Base-by-base conservation (phyloP, 1,140 invertebrate species). In the Samia ricini region DNA sequence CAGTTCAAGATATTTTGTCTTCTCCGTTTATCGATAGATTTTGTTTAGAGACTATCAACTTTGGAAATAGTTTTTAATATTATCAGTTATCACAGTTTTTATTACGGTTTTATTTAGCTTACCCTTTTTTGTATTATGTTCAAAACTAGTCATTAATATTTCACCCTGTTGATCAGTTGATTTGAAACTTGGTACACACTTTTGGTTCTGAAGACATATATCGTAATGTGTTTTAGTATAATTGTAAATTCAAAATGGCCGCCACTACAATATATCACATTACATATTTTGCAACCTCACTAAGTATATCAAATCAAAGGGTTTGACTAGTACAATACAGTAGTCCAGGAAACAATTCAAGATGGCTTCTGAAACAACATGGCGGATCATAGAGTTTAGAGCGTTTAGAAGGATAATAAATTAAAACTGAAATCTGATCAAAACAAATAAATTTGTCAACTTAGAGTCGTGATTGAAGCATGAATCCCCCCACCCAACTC, bases 401-500 rank as follows among this genome's bases (percentile, higher is more conserved):
- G n/a, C n/a, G n/a, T n/a, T n/a, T n/a, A n/a, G n/a, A n/a, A n/a
- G n/a, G n/a, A n/a, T n/a, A n/a, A n/a, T n/a, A n/a, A n/a, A n/a
- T n/a, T n/a, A n/a, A n/a, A n/a, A n/a, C n/a, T n/a, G n/a, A n/a
- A n/a, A n/a, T n/a, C n/a, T n/a, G n/a, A n/a, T n/a, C n/a, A n/a
- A n/a, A n/a, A n/a, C n/a, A n/a, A n/a, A n/a, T n/a, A n/a, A n/a
- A n/a, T 26, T 8, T 48, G 59, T 60, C n/a, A 50, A 22, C 20
- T 51, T 51, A 20, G 18, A 29, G 23, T 22, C 51, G n/a, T 56
- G 51, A 54, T 62, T 36, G 56, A 26, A 51, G 21, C 21, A 18
- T 51, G 19, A 51, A 51, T 51, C 50, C 21, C n/a, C 33, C 59
- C 58, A 60, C 61, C 55, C 63, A 65, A 63, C 60, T 66, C 57